Conservation (phyloP, 2,888 invertebrate genomes). For the Eupithecia inturbata region DNA sequence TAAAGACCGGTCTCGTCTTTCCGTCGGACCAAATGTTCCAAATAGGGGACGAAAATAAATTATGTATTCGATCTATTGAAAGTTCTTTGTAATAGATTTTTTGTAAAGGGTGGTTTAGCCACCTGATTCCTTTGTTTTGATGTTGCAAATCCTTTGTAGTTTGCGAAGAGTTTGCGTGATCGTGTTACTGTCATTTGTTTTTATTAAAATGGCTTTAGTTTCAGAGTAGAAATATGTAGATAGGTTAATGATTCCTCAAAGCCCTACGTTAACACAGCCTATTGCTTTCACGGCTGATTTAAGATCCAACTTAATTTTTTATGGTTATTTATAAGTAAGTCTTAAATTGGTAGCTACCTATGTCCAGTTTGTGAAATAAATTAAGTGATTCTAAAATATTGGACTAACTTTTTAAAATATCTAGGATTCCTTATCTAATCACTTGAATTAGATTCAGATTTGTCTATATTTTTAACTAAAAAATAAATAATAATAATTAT, state of each 20-base stretch:
- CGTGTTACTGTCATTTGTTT: conserved; percentile 23
- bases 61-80: conserved; percentile 81
- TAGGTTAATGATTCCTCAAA: too few relatives aligned
- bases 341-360: background rate
- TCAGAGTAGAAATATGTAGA: too few relatives aligned
- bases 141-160: conserved; percentile 44
- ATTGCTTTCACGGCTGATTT: background rate
- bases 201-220: background rate
- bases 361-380: background rate
- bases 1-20: conserved; percentile 79
- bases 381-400: background rate
- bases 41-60: conserved; percentile 68
- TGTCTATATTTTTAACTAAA: background rate
- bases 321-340: background rate
- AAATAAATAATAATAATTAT: too few relatives aligned
- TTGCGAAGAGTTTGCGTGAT: conserved; percentile 33
- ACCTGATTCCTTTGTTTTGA: conserved; percentile 65
- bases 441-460: background rate
- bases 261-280: too few relatives aligned
- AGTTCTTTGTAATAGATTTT: conserved; percentile 73
- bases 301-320: background rate
- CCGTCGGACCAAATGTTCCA: conserved; percentile 75
- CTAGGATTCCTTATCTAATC: background rate
- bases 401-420: background rate
- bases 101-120: conserved; percentile 58